These are phyloP conservation scores for Eupithecia centaureata DNA, from an alignment of 2,888 invertebrate genomes.

Conservation along the genomic window DNA sequence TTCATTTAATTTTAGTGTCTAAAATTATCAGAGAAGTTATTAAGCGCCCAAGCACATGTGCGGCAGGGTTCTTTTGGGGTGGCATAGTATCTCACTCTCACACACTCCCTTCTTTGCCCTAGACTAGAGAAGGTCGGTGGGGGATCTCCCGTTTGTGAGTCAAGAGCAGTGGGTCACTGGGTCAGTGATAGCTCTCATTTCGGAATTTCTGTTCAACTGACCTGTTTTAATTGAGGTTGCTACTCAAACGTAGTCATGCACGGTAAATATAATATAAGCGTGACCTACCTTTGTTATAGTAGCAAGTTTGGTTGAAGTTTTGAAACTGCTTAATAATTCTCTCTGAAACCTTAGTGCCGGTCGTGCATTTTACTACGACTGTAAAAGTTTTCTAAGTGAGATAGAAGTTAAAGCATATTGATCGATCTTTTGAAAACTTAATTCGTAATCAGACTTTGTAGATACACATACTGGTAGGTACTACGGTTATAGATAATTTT, in stretches of 20 bases:
- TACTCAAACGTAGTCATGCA: neutral
- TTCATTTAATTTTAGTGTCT: too few species aligned
- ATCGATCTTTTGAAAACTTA: too few species aligned
- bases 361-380: too few species aligned
- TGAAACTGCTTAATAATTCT: neutral
- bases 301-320: neutral
- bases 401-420: too few species aligned
- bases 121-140: constrained; percentile 47
- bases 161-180: constrained; percentile 82
- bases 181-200: constrained; percentile 60
- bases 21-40: neutral
- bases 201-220: constrained; percentile 25
- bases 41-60: neutral
- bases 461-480: too few species aligned
- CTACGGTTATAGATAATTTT: too few species aligned
- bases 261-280: neutral
- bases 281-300: neutral
- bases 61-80: constrained; percentile 24
- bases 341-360: too few species aligned
- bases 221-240: constrained; percentile 20
- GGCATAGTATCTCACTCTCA: constrained; percentile 28
- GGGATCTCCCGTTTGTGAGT: constrained; percentile 64
- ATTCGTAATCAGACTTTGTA: too few species aligned
- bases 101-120: too few species aligned
- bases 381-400: too few species aligned